Conservation (phyloP, 30 jellyfish, hydroid and myxozoan species). For the Aurelia sp. region DNA sequence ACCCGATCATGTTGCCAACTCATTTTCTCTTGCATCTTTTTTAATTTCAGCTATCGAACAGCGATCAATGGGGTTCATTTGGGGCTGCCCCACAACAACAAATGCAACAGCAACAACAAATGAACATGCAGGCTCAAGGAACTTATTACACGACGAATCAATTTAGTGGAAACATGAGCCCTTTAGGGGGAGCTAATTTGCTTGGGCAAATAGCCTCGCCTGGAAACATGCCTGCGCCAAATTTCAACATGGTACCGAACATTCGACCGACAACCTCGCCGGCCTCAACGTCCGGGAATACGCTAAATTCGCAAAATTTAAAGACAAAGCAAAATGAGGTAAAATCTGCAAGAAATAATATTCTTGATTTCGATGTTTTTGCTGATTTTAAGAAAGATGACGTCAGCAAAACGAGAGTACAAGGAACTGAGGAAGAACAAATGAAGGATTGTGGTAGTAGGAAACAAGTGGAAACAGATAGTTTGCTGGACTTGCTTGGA, state of each 20-base stretch:
- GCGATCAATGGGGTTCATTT: slow-evolving; percentile 51
- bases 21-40: too few species aligned
- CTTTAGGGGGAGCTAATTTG: background rate
- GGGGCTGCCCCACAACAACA: slow-evolving; percentile 50
- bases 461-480: background rate
- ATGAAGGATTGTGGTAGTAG: background rate
- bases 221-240: slow-evolving; percentile 5
- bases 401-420: background rate
- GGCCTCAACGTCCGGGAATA: slow-evolving; percentile 2
- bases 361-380: slow-evolving; percentile 59
- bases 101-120: background rate
- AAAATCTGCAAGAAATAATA: slow-evolving; percentile 27
- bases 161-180: background rate
- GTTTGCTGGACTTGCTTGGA: slow-evolving; percentile 3
- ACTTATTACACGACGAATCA: slow-evolving; percentile 4
- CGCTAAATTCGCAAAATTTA: slow-evolving; percentile 20
- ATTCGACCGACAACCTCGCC: slow-evolving; percentile 35
- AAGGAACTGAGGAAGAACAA: background rate
- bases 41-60: background rate
- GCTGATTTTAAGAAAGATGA: slow-evolving; percentile 67
- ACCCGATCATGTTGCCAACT: too few species aligned
- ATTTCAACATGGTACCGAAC: slow-evolving; percentile 6
- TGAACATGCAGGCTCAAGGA: slow-evolving; percentile 17
- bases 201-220: slow-evolving; percentile 2
- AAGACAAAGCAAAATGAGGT: slow-evolving; percentile 10